These are phyloP conservation scores for Chaetodon trifasciatus DNA, from an alignment of 2,797 vertebrate species.

Conservation along the genomic window DNA sequence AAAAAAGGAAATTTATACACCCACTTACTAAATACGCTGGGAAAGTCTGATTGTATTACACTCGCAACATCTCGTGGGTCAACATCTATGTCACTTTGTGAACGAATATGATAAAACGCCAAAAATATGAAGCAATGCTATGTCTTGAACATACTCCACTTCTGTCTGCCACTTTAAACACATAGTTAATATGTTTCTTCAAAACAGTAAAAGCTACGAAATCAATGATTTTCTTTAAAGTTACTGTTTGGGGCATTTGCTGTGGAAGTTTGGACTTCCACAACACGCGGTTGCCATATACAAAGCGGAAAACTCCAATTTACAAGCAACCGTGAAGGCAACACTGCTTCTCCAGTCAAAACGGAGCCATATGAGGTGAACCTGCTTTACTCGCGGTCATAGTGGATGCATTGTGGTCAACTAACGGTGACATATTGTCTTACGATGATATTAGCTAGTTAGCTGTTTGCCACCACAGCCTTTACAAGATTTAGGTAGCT, in stretches of 20 bases:
- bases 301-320: not conserved
- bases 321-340: slow-evolving; percentile 53
- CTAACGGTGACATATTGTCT: slow-evolving; percentile 25
- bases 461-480: slow-evolving; percentile 1
- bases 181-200: not conserved
- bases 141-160: not conserved
- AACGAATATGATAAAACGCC: not conserved
- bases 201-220: not conserved
- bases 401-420: slow-evolving; percentile 44
- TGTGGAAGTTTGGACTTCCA: too few species aligned
- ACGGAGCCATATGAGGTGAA: slow-evolving; percentile 81
- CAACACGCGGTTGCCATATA: not conserved
- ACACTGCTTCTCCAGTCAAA: slow-evolving; percentile 53
- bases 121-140: not conserved
- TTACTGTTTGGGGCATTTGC: too few species aligned
- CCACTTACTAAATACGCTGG: too few species aligned
- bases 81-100: too few species aligned
- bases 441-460: slow-evolving; percentile 32
- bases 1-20: rapidly evolving
- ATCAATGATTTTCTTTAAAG: not conserved
- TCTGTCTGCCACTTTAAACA: not conserved
- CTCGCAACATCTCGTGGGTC: not conserved
- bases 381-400: slow-evolving; percentile 50
- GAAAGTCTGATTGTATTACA: not conserved
- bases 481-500: not conserved